Conservation (phyloP, 2,113 vertebrate genomes). For the Elephantulus edwardii region DNA sequence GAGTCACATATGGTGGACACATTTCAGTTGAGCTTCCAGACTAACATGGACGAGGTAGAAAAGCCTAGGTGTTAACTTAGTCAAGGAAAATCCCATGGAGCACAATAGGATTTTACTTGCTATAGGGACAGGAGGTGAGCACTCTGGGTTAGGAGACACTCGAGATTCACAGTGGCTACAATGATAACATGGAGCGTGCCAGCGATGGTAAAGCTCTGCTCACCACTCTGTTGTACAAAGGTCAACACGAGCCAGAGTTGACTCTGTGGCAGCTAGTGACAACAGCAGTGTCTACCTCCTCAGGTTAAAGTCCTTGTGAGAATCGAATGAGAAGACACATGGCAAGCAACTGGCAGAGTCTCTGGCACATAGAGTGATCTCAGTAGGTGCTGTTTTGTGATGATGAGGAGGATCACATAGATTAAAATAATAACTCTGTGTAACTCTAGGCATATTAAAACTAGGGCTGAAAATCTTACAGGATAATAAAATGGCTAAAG, state of each 20-base stretch:
- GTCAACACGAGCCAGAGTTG: not conserved
- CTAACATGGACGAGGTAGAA: too few species aligned
- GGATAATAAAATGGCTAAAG: not conserved
- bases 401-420: not conserved
- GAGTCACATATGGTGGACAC: not conserved
- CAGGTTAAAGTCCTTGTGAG: not conserved
- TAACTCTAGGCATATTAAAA: not conserved
- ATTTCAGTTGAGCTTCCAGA: too few species aligned
- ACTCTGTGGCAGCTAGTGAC: not conserved
- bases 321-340: not conserved
- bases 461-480: not conserved
- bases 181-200: not conserved
- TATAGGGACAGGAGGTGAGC: not conserved
- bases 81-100: not conserved
- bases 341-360: not conserved
- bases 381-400: not conserved
- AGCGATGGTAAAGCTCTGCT: not conserved
- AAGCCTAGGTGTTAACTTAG: too few species aligned
- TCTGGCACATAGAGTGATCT: not conserved
- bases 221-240: not conserved
- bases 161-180: not conserved
- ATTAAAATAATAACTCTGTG: not conserved
- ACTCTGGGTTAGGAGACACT: not conserved
- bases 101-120: not conserved
- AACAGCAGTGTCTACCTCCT: not conserved